Conservation (phyloP, 2,888 invertebrate genomes). For the Troides helena region DNA sequence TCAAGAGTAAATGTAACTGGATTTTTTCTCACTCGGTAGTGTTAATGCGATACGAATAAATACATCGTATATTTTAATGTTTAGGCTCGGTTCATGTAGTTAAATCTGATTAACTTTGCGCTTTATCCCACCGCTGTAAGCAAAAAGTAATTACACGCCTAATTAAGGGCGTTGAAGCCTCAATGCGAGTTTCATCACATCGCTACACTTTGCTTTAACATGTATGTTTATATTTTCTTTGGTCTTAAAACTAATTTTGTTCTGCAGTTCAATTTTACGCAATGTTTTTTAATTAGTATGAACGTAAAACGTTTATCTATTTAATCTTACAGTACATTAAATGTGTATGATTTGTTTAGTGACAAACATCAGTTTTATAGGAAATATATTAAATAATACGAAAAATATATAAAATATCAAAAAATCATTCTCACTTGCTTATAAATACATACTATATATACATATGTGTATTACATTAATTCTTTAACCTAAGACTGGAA, state of each 20-base stretch:
- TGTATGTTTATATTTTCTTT: background rate
- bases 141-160: slow-evolving; percentile 19
- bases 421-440: too few relatives aligned
- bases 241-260: background rate
- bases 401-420: too few relatives aligned
- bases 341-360: too few relatives aligned
- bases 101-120: slow-evolving; percentile 17
- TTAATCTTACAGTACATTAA: too few relatives aligned
- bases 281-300: background rate
- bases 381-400: too few relatives aligned
- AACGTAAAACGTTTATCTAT: too few relatives aligned
- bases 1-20: background rate
- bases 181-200: slow-evolving; percentile 12
- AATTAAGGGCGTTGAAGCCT: slow-evolving; percentile 13
- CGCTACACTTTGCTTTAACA: background rate
- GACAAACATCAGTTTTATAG: too few relatives aligned
- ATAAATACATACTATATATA: too few relatives aligned
- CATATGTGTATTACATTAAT: too few relatives aligned
- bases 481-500: too few relatives aligned
- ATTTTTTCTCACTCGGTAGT: background rate
- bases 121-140: slow-evolving; percentile 11
- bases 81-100: background rate
- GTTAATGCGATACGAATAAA: background rate
- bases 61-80: slow-evolving; percentile 2
- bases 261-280: background rate